Conservation (phyloP, 2,888 invertebrate genomes). For the Tanytarsus gracilentus region DNA sequence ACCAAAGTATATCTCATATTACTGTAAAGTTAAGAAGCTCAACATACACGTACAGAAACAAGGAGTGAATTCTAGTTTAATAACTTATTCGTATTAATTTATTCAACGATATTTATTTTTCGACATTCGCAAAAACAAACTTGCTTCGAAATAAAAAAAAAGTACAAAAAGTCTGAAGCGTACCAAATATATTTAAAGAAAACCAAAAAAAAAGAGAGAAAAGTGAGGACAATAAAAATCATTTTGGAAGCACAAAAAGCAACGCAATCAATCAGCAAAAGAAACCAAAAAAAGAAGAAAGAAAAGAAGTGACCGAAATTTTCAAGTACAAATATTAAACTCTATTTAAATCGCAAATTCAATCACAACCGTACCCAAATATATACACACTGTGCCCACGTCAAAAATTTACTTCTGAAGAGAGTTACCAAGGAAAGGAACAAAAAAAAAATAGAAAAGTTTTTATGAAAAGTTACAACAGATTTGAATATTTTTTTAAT, state of each 20-base stretch:
- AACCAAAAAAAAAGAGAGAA: not conserved
- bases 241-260: slow-evolving; percentile 7
- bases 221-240: not conserved
- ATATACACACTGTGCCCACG: too few relatives aligned
- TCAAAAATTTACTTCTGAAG: not conserved
- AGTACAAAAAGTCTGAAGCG: slow-evolving; percentile 27
- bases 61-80: slow-evolving; percentile 18
- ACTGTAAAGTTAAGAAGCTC: not conserved
- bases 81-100: slow-evolving; percentile 22
- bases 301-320: slow-evolving; percentile 6
- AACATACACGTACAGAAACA: not conserved
- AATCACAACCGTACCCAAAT: slow-evolving; percentile 14
- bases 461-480: slow-evolving; percentile 3
- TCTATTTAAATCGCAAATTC: slow-evolving; percentile 8
- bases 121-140: not conserved
- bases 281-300: not conserved
- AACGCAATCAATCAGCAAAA: slow-evolving; percentile 12
- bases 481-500: slow-evolving; percentile 9
- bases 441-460: not conserved
- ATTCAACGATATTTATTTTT: slow-evolving; percentile 1
- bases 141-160: slow-evolving; percentile 2
- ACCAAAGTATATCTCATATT: slow-evolving; percentile 18
- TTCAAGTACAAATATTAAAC: slow-evolving; percentile 14
- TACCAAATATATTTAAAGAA: slow-evolving; percentile 7
- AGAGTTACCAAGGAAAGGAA: slow-evolving; percentile 5